Conservation (phyloP, 2,113 vertebrate genomes). For the Rattus rattus region DNA sequence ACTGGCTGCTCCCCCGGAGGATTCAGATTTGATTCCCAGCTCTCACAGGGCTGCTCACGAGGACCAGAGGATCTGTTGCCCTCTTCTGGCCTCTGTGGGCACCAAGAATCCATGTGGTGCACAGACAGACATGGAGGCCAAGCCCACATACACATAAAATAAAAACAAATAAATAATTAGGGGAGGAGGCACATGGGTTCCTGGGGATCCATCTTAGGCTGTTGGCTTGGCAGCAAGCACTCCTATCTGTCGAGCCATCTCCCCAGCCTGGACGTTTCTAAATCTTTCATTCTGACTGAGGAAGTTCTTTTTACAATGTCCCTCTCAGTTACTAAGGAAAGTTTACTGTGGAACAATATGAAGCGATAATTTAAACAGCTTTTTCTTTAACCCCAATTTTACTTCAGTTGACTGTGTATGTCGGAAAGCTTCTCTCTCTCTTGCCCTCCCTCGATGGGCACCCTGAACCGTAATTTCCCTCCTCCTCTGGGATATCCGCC, state of each 20-base stretch:
- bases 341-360: neutral
- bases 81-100: neutral
- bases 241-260: neutral
- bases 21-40: neutral
- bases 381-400: neutral
- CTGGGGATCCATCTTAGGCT: neutral
- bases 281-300: neutral
- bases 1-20: neutral
- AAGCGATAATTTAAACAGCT: conserved; percentile 1
- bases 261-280: neutral
- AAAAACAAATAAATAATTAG: neutral
- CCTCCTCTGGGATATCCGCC: neutral
- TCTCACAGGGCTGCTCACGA: neutral
- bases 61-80: neutral
- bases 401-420: neutral
- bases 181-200: neutral
- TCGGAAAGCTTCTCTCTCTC: neutral
- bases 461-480: neutral
- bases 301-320: neutral
- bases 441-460: neutral
- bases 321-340: neutral
- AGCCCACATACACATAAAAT: neutral
- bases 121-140: neutral
- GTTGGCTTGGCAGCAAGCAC: neutral
- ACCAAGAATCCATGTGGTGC: neutral